phyloP scores from a whole-genome alignment of 2,888 invertebrate species.

The Leptogaster cylindrica region DNA sequence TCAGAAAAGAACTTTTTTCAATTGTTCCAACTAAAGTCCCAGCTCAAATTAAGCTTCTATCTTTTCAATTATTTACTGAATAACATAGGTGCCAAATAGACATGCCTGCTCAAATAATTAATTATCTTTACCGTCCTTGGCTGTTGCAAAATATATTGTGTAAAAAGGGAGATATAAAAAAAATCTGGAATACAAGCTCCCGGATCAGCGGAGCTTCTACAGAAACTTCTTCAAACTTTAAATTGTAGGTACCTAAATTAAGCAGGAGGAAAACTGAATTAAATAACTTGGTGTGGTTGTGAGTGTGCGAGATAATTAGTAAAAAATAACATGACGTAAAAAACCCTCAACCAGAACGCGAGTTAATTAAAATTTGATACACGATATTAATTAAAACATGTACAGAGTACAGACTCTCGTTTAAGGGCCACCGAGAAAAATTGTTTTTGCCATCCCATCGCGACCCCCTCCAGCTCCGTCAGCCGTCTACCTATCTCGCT shows the following conservation, averaged over 20 bases:
- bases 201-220: no score
- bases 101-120: no score
- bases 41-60: no score
- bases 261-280: constrained; percentile 11
- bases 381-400: constrained; percentile 52
- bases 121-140: no score
- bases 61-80: no score
- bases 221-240: constrained; percentile 10
- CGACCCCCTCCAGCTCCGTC: neutral
- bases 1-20: neutral
- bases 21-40: constrained; percentile 2
- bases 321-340: constrained; percentile 47
- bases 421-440: constrained; percentile 31
- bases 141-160: no score
- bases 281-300: constrained; percentile 16
- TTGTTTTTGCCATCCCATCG: constrained; percentile 13
- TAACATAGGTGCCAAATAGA: no score
- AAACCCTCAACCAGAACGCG: constrained; percentile 49
- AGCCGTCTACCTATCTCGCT: constrained; percentile 24
- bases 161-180: no score
- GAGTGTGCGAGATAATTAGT: constrained; percentile 46
- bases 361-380: constrained; percentile 53
- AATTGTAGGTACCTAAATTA: constrained; percentile 11
- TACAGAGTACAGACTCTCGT: constrained; percentile 47
- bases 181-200: no score